A percentile compares a stretch with the other conserved stretches of the same genome.
phyloP scores from a whole-genome alignment of 1,140 invertebrate genomes.

The Nilaparvata lugens region DNA sequence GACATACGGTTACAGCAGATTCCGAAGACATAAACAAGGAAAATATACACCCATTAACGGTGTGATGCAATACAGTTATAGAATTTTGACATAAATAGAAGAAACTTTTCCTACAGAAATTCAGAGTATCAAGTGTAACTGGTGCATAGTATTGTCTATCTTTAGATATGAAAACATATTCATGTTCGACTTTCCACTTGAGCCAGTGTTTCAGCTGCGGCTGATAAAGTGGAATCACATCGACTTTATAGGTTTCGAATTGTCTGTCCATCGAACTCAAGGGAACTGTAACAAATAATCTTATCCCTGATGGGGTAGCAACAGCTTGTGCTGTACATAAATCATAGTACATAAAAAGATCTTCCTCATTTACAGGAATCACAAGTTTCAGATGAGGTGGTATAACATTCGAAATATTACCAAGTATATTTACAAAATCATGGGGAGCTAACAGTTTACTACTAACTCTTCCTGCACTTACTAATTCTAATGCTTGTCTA shows the following conservation, averaged over 20 bases:
- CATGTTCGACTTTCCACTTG: not conserved
- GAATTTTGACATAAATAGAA: slow-evolving; percentile 6
- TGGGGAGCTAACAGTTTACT: too few relatives aligned
- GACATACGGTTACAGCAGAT: not conserved
- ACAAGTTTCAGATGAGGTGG: too few relatives aligned
- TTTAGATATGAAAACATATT: not conserved
- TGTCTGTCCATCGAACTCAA: not conserved
- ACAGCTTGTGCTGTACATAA: not conserved
- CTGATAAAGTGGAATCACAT: not conserved
- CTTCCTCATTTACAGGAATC: too few relatives aligned
- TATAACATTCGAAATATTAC: too few relatives aligned
- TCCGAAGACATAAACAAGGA: not conserved
- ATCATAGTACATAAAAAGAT: too few relatives aligned
- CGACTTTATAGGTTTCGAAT: not conserved
- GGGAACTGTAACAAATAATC: slow-evolving; percentile 1
- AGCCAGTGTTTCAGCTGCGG: not conserved
- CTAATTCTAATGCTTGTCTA: too few relatives aligned
- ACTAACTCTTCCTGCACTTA: too few relatives aligned
- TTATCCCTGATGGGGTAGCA: not conserved
- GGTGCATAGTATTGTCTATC: slow-evolving; percentile 4
- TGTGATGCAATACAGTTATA: not conserved
- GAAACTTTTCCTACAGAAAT: not conserved
- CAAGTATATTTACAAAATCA: too few relatives aligned
- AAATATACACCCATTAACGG: not conserved
- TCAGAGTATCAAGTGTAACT: not conserved